Evolutionary conservation across 2,888 invertebrate genomes (phyloP).

Genomic region (Beris chalybata): DNA sequence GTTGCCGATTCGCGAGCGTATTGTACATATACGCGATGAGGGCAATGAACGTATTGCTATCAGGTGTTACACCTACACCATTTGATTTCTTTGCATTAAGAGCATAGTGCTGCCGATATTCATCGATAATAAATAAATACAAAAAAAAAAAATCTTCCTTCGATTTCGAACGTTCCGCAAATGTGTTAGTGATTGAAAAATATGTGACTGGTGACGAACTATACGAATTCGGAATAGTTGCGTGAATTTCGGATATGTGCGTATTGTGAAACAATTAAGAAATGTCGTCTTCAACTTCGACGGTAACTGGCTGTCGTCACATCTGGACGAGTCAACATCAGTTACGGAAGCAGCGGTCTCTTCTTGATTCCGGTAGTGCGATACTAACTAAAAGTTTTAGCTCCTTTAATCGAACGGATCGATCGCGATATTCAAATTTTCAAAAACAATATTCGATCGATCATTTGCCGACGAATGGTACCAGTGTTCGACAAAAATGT

Average conservation of each 20-base stretch:
- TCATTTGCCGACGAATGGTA: conserved; percentile 18
- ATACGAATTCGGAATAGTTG: too few species aligned
- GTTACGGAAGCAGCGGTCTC: conserved; percentile 39
- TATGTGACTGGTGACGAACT: too few species aligned
- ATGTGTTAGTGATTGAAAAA: too few species aligned
- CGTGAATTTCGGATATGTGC: too few species aligned
- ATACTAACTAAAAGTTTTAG: neutral
- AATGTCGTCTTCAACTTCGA: too few species aligned
- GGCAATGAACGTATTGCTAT: conserved; percentile 25
- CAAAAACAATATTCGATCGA: conserved; percentile 40
- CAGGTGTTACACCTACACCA: conserved; percentile 17
- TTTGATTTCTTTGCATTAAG: neutral
- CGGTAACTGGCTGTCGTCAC: conserved; percentile 25
- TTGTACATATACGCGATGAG: conserved; percentile 9
- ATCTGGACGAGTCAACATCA: conserved; percentile 37
- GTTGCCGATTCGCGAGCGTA: conserved; percentile 3
- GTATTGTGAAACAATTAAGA: too few species aligned
- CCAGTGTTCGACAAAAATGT: conserved; percentile 21
- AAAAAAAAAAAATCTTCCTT: conserved; percentile 8
- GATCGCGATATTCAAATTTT: conserved; percentile 30
- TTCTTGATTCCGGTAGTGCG: conserved; percentile 20
- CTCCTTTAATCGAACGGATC: conserved; percentile 13
- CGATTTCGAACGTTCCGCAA: conserved; percentile 14
- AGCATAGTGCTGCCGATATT: too few species aligned
- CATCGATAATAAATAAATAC: too few species aligned